A percentile compares a stretch with the other conserved stretches of the same genome.
phyloP scores from a whole-genome alignment of 2,797 vertebrate genomes.

The Prunella strophiata region DNA sequence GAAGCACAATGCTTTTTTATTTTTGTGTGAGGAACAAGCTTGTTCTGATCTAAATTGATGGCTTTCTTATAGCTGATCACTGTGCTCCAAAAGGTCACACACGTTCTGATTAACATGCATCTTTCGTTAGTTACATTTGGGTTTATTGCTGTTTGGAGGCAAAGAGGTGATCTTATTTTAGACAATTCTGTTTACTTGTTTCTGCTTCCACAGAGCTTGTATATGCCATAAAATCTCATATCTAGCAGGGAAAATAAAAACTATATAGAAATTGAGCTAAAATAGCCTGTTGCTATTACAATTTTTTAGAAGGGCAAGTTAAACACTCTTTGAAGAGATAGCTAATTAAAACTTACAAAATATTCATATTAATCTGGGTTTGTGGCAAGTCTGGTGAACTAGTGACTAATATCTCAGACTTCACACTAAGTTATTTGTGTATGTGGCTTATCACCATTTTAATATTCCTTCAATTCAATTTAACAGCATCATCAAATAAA shows the following conservation, averaged over 20 bases:
- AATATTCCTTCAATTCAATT: conserved; percentile 54
- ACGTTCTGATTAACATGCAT: rapidly evolving
- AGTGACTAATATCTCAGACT: conserved; percentile 28
- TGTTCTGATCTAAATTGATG: not conserved
- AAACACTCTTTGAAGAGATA: conserved; percentile 1
- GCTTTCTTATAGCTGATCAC: not conserved
- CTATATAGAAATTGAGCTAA: not conserved
- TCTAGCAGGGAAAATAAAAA: not conserved
- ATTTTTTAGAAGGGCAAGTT: not conserved
- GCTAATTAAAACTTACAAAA: conserved; percentile 56
- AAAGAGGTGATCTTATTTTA: not conserved
- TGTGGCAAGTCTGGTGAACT: conserved; percentile 30
- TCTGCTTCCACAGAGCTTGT: not conserved
- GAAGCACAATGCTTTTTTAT: not conserved
- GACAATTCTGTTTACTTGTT: not conserved
- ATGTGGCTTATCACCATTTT: conserved; percentile 57
- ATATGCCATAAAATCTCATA: not conserved
- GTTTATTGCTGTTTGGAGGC: not conserved
- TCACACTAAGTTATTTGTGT: conserved; percentile 24
- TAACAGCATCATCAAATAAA: conserved; percentile 41
- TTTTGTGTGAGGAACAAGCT: not conserved
- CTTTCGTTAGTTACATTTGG: not conserved
- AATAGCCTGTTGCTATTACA: not conserved
- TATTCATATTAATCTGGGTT: conserved; percentile 36
- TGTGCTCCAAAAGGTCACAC: not conserved